Conservation (phyloP, 2,888 invertebrate genomes). For the Pheosia gnoma region DNA sequence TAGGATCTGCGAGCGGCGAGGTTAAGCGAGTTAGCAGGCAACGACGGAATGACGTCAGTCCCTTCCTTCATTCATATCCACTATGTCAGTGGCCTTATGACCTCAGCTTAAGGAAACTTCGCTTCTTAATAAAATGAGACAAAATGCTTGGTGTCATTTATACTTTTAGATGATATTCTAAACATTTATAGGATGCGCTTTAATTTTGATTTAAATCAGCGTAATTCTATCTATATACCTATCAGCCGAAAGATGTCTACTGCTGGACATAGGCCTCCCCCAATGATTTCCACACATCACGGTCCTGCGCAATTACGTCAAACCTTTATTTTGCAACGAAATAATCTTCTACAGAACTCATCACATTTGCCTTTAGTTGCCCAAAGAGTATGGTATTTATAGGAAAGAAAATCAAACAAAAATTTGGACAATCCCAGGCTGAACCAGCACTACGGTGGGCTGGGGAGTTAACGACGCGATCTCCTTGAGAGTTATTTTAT, state of each 20-base stretch:
- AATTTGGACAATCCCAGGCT: no score
- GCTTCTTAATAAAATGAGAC: not conserved
- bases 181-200: not conserved
- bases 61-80: not conserved
- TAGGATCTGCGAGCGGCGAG: not conserved
- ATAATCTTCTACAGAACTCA: not conserved
- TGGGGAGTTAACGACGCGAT: no score
- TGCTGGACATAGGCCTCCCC: no score
- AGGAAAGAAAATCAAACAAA: no score
- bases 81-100: constrained; percentile 1
- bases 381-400: no score
- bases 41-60: not conserved
- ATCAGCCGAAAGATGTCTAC: no score
- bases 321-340: not conserved
- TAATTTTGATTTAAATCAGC: not conserved
- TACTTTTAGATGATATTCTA: not conserved
- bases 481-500: no score
- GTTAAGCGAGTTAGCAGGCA: not conserved
- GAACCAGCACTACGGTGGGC: no score
- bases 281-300: no score
- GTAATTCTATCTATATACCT: no score
- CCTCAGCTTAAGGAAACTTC: not conserved
- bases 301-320: no score
- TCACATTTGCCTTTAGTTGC: not conserved
- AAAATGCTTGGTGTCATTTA: not conserved